phyloP scores from a whole-genome alignment of 2,797 vertebrate genomes.

The Psittacula echo region DNA sequence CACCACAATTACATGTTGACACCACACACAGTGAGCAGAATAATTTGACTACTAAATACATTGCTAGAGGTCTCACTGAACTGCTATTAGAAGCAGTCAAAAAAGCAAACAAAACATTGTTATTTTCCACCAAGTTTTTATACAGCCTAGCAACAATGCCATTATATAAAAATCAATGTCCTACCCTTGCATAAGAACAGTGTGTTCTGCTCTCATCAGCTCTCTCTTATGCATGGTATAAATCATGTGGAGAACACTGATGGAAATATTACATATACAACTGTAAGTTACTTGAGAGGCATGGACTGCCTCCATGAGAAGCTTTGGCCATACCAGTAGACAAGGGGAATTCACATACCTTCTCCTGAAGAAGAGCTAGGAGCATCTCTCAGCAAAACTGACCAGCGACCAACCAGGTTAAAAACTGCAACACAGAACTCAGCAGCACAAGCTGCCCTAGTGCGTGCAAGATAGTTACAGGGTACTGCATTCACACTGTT shows the following conservation, averaged over 20 bases:
- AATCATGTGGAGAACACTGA: background rate
- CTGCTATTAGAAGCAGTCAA: conserved; percentile 43
- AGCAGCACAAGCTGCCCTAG: rapidly evolving
- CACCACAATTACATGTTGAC: conserved; percentile 46
- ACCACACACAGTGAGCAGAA: background rate
- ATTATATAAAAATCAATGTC: background rate
- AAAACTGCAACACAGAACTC: background rate
- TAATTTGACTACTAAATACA: conserved; percentile 40
- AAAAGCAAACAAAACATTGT: conserved; percentile 38
- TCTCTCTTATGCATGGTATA: background rate
- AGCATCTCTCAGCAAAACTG: background rate
- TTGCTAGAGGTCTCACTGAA: conserved; percentile 41
- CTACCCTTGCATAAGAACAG: background rate
- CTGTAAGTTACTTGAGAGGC: background rate
- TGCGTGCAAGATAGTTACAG: background rate
- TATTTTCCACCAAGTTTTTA: conserved; percentile 25
- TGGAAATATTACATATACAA: background rate
- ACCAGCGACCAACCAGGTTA: background rate
- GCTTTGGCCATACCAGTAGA: background rate
- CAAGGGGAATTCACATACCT: background rate
- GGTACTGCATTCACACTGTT: background rate
- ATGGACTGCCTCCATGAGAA: background rate
- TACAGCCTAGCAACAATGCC: conserved; percentile 7
- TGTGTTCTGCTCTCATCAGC: background rate
- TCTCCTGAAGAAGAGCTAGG: background rate